Evolutionary conservation across 2,888 invertebrate species (phyloP).

Genomic region (Tetranychus truncatus): DNA sequence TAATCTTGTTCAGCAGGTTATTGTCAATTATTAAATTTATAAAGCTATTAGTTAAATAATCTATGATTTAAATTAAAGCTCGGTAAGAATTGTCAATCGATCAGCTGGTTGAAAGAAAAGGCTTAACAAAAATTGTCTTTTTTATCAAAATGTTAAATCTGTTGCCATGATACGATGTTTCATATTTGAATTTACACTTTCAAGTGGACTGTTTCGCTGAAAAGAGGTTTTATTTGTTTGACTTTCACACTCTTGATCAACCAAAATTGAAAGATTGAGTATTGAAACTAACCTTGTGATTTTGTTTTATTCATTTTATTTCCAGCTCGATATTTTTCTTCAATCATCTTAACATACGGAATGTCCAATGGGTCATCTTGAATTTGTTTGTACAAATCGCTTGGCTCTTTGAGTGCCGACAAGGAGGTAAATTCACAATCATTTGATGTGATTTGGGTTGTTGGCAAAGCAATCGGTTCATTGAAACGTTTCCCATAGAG

Average conservation of each 20-base stretch:
- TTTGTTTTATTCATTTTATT: neutral
- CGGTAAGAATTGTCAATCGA: too few species aligned
- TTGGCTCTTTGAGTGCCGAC: neutral
- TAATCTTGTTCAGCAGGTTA: slow-evolving; percentile 1
- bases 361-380: neutral
- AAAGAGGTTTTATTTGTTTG: too few species aligned
- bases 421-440: neutral
- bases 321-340: slow-evolving; percentile 26
- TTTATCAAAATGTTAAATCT: too few species aligned
- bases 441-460: neutral
- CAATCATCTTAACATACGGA: slow-evolving; percentile 27
- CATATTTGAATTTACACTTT: too few species aligned
- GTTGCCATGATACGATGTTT: too few species aligned
- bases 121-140: too few species aligned
- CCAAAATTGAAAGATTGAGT: neutral
- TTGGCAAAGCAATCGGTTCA: neutral
- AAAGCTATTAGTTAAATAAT: neutral
- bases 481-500: slow-evolving; percentile 27
- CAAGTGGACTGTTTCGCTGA: too few species aligned
- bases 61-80: neutral
- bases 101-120: too few species aligned
- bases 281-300: neutral
- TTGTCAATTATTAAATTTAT: neutral
- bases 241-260: neutral
- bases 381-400: neutral